phyloP scores from a whole-genome alignment of 2,797 vertebrate genomes.

The Smutsia gigantea region DNA sequence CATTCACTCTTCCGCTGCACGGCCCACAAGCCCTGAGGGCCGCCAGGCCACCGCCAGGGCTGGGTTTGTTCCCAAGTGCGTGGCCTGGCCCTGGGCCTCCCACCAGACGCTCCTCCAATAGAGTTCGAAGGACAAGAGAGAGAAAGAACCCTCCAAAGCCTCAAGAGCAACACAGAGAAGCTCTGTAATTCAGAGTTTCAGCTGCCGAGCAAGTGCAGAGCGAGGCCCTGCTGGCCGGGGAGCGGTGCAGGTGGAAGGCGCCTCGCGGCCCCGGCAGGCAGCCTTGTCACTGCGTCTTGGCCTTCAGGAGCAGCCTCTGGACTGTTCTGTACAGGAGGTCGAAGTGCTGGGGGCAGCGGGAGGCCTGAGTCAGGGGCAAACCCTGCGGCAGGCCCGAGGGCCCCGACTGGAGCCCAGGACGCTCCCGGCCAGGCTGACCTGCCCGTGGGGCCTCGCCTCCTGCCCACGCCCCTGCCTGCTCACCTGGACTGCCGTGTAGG shows the following conservation, averaged over 20 bases:
- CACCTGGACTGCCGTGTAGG: conserved; percentile 97
- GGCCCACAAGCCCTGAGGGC: background rate
- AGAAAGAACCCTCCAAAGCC: background rate
- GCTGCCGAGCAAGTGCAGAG: fast-evolving
- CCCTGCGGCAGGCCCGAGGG: background rate
- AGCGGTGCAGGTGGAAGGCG: background rate
- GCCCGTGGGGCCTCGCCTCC: fast-evolving
- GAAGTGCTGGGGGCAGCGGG: conserved; percentile 91
- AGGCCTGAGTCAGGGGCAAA: background rate
- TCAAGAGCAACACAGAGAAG: background rate
- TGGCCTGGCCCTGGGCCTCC: background rate
- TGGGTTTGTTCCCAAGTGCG: background rate
- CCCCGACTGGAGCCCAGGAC: background rate
- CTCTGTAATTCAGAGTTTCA: background rate
- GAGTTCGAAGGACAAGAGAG: background rate
- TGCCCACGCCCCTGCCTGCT: background rate
- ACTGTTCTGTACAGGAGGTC: conserved; percentile 93
- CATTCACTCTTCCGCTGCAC: background rate
- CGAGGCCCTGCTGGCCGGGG: background rate
- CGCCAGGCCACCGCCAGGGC: fast-evolving
- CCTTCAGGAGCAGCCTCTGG: conserved; percentile 93
- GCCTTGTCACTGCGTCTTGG: conserved; percentile 91
- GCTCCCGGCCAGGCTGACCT: fast-evolving
- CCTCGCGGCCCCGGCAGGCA: background rate
- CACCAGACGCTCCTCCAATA: background rate